Evolutionary conservation across 2,113 vertebrate genomes (phyloP), one percentile per base, ranked within the genome.

Genomic region (Notothenia rossii): DNA sequence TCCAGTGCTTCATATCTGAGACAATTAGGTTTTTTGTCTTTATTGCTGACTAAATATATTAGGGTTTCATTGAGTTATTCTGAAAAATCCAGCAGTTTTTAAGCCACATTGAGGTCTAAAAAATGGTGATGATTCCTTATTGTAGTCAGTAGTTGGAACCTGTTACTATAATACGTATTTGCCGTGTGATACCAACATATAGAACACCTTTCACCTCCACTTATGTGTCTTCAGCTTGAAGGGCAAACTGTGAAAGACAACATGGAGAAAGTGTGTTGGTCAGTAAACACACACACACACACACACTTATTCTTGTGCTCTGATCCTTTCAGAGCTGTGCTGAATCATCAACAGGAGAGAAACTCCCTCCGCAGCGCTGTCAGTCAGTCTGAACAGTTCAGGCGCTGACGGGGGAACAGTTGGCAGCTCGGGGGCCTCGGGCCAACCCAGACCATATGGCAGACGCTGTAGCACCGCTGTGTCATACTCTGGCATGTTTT

Each of bases 401-500:
- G 55, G 56, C 91, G 45, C 73, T 90, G 89, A 90, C 46, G 40
- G 85, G 80, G 85, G 82, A 83, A 89, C 92, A 92, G 92, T 92
- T 92, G 92, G 88, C 91, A 91, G 89, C 86, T 93, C 67, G 75
- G 88, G 88, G 88, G 90, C 91, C 89, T 89, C 55, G 67, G 89
- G 89, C 86, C 83, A 82, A 92, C 83, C 82, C 90, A 53, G 11
- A 86, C 90, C 94, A 94, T 93, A 93, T 93, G 93, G 90, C 92
- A 92, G 86, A 94, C 71, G 92, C 90, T 85, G 89, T 78, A 78
- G 90, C 82, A 66, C 83, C 74, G 67, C 91, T 90, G 91, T 92
- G 94, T 94, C 90, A 91, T 92, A 91, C 92, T 87, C 88, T 84
- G 88, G 88, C 92, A 93, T 94, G 91, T 94, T 94, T 95, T 95